These are phyloP conservation scores for Drosophila setifemur DNA, from an alignment of 1,140 invertebrate species.

Conservation along the genomic window DNA sequence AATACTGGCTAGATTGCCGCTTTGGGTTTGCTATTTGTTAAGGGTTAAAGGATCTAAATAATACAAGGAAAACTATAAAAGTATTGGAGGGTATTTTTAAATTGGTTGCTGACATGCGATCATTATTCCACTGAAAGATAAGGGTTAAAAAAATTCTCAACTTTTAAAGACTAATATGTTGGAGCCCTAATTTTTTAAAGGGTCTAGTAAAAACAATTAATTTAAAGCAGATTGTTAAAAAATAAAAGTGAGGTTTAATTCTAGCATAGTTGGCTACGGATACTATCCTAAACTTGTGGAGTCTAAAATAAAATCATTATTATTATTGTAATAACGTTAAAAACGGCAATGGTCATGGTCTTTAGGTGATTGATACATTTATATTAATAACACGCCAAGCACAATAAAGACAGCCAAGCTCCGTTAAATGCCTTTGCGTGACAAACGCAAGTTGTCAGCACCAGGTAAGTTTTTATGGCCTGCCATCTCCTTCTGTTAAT, in stretches of 20 bases:
- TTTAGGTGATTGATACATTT: slow-evolving; percentile 40
- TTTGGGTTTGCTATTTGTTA: slow-evolving; percentile 20
- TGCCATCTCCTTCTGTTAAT: slow-evolving; percentile 14
- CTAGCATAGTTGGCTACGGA: too few species aligned
- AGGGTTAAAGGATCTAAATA: too few species aligned
- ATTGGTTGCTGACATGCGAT: slow-evolving; percentile 50
- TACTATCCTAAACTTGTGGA: too few species aligned
- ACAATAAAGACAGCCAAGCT: slow-evolving; percentile 11
- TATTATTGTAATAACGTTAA: background rate
- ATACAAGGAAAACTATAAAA: too few species aligned
- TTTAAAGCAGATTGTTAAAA: too few species aligned
- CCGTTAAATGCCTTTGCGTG: slow-evolving; percentile 70
- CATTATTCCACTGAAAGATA: too few species aligned
- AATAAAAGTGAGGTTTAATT: too few species aligned
- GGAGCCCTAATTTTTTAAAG: too few species aligned
- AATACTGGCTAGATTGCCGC: slow-evolving; percentile 43
- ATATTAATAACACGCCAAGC: slow-evolving; percentile 61
- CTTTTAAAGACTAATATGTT: too few species aligned
- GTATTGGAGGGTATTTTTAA: slow-evolving; percentile 3
- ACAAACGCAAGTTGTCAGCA: slow-evolving; percentile 73
- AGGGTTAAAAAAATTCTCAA: too few species aligned
- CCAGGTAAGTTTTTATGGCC: slow-evolving; percentile 6
- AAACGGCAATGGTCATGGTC: slow-evolving; percentile 25
- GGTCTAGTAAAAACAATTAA: too few species aligned
- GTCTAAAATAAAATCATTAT: background rate